Evolutionary conservation across 23 tunicate species (phyloP).

Genomic region (Ascidia mentula): DNA sequence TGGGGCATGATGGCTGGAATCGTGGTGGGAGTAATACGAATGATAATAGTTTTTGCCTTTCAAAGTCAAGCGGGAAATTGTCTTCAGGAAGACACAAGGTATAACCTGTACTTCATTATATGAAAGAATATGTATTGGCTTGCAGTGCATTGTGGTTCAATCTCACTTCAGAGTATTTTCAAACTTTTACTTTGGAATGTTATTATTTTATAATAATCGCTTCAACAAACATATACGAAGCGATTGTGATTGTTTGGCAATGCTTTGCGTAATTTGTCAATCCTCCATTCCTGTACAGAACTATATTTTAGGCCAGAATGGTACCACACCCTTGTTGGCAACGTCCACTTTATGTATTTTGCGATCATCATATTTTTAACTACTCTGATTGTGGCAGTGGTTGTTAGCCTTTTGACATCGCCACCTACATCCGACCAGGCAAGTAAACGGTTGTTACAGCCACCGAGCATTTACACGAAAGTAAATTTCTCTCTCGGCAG

Average conservation of each 20-base stretch:
- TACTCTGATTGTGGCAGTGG: slow-evolving; percentile 68
- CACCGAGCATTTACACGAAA: too few relatives aligned
- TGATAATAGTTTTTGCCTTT: slow-evolving; percentile 80
- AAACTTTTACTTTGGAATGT: too few relatives aligned
- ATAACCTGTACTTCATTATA: too few relatives aligned
- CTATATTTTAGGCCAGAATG: slow-evolving; percentile 72
- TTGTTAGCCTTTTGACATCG: slow-evolving; percentile 69
- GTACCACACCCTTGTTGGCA: slow-evolving; percentile 58
- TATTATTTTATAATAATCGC: too few relatives aligned
- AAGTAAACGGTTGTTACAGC: neutral
- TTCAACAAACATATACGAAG: neutral
- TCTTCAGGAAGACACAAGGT: slow-evolving; percentile 61
- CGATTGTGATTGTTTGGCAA: too few relatives aligned
- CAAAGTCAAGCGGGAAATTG: slow-evolving; percentile 81
- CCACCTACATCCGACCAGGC: slow-evolving; percentile 59
- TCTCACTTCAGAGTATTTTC: too few relatives aligned
- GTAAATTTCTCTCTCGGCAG: slow-evolving; percentile 6
- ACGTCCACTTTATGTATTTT: slow-evolving; percentile 90
- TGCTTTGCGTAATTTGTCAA: too few relatives aligned
- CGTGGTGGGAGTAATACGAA: slow-evolving; percentile 73
- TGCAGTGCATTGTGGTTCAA: too few relatives aligned
- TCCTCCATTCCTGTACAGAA: too few relatives aligned
- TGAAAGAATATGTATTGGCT: too few relatives aligned
- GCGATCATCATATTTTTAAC: slow-evolving; percentile 68
- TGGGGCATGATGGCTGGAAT: slow-evolving; percentile 95